A percentile compares a stretch with the other conserved stretches of the same genome.
These are phyloP conservation scores for Paracentrotus lividus DNA, from an alignment of 53 echinoderm and acorn worm genomes.

Conservation along the genomic window DNA sequence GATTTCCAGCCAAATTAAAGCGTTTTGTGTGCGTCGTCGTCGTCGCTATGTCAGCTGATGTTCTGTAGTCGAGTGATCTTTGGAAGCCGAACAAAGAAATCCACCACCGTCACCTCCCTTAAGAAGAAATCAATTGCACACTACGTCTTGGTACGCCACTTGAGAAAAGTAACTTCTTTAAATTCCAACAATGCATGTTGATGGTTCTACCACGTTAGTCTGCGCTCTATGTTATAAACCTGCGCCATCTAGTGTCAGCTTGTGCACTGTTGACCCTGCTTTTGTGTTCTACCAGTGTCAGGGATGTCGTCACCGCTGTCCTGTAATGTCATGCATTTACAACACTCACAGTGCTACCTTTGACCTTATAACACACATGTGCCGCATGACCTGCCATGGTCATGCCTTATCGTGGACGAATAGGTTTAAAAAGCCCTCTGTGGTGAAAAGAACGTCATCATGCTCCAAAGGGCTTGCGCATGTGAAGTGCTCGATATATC, in stretches of 20 bases:
- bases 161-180: neutral
- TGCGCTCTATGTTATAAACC: neutral
- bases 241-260: neutral
- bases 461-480: too few relatives aligned
- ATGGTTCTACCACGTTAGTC: neutral
- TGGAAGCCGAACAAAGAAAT: neutral
- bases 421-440: too few relatives aligned
- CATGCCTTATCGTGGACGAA: neutral
- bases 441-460: too few relatives aligned
- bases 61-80: neutral
- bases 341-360: neutral
- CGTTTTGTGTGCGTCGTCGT: neutral
- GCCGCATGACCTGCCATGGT: neutral
- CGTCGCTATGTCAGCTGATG: conserved; percentile 3
- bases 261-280: too few relatives aligned
- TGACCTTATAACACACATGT: neutral
- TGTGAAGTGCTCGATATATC: neutral
- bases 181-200: neutral
- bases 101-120: neutral
- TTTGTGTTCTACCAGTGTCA: too few relatives aligned
- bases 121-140: neutral
- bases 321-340: neutral
- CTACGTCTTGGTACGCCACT: neutral
- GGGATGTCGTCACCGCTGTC: neutral
- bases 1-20: conserved; percentile 27